Conservation (phyloP, 92 coral and sea anemone species). For the Parazoanthus swiftii region DNA sequence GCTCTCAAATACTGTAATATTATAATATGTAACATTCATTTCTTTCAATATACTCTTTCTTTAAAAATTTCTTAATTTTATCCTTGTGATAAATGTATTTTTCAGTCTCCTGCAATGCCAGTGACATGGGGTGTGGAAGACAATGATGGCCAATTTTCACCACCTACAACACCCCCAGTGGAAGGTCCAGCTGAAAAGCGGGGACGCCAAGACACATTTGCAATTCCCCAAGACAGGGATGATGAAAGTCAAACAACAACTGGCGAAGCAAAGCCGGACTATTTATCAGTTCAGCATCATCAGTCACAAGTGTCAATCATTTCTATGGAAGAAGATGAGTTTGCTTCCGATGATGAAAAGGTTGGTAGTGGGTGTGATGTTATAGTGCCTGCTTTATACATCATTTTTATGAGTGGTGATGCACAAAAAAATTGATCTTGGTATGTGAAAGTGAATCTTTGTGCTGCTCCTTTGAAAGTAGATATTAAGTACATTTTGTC, state of each 20-base stretch:
- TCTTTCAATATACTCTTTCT: neutral
- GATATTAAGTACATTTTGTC: too few relatives aligned
- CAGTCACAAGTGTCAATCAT: slow-evolving; percentile 70
- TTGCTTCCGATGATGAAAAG: slow-evolving; percentile 96
- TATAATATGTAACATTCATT: neutral
- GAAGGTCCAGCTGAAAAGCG: slow-evolving; percentile 76
- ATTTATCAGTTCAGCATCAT: slow-evolving; percentile 50
- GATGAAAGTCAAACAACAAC: slow-evolving; percentile 52
- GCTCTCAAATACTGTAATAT: too few relatives aligned
- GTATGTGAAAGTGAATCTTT: too few relatives aligned
- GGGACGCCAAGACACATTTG: slow-evolving; percentile 62
- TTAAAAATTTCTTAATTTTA: too few relatives aligned
- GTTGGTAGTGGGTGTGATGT: slow-evolving; percentile 43
- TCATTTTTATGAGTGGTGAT: too few relatives aligned
- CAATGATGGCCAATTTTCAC: slow-evolving; percentile 48
- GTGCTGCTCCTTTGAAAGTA: too few relatives aligned
- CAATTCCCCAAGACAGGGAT: slow-evolving; percentile 54
- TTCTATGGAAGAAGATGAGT: slow-evolving; percentile 95
- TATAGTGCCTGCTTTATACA: neutral
- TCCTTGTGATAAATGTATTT: neutral
- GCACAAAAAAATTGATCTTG: too few relatives aligned
- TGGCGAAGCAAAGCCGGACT: slow-evolving; percentile 34
- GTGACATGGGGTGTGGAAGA: slow-evolving; percentile 10
- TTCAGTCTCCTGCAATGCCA: slow-evolving; percentile 1
- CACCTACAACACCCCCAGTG: slow-evolving; percentile 65